phyloP scores from a whole-genome alignment of 2,113 vertebrate species.

The Gasterosteus nipponicus region DNA sequence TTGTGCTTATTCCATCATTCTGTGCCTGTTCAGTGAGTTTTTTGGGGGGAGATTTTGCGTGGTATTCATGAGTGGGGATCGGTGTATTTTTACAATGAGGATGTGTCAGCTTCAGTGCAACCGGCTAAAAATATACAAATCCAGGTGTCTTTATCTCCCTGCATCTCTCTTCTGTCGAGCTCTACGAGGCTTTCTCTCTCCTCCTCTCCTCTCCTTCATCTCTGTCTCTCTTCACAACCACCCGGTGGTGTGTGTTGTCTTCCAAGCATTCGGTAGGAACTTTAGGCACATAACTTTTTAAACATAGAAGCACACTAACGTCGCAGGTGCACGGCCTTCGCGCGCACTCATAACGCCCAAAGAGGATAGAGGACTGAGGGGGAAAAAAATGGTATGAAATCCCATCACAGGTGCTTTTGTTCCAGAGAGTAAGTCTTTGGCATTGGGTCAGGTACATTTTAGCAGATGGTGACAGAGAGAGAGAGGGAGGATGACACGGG shows the following conservation, averaged over 20 bases:
- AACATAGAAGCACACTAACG: constrained; percentile 32
- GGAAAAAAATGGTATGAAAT: neutral
- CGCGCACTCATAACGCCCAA: constrained; percentile 5
- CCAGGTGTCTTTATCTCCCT: constrained; percentile 6
- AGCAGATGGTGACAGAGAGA: constrained; percentile 51
- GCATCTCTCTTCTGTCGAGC: constrained; percentile 8
- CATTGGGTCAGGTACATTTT: constrained; percentile 54
- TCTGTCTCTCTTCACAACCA: constrained; percentile 16
- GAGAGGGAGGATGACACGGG: constrained; percentile 45
- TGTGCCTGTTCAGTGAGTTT: constrained; percentile 20
- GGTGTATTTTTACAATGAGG: neutral
- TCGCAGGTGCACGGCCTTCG: neutral
- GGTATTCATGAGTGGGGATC: constrained; percentile 21
- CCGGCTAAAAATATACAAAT: constrained; percentile 37
- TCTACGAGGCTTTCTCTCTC: constrained; percentile 12
- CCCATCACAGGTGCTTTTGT: constrained; percentile 41
- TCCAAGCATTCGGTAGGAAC: constrained; percentile 13
- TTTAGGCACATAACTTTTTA: constrained; percentile 39
- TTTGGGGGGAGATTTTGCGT: constrained; percentile 36
- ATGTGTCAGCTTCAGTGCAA: constrained; percentile 22
- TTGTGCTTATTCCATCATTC: constrained; percentile 38
- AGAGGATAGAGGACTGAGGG: too few species aligned
- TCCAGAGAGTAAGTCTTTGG: constrained; percentile 57
- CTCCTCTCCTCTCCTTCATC: constrained; percentile 4
- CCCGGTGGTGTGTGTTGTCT: constrained; percentile 6